Evolutionary conservation across 1,140 invertebrate species (phyloP), one percentile per base, ranked within the genome.

Genomic region (Nasonia longicornis): DNA sequence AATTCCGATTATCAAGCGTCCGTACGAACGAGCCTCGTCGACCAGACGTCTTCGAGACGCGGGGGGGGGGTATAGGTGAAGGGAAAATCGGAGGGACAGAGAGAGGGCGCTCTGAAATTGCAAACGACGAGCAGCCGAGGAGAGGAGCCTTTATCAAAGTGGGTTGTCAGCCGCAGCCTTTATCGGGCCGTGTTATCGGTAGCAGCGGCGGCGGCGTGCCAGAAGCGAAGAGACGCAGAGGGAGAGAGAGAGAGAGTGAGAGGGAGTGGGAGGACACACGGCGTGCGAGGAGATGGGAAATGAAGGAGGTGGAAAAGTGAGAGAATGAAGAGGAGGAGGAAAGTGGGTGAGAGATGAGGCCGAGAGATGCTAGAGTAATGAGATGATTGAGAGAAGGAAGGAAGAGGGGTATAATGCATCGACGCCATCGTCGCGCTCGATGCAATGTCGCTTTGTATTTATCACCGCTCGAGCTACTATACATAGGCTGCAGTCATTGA

Each of bases 151-250:
- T 87, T 89, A 87, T 89, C 88, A 85, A 87, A 89, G 87, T 86
- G 83, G 86, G 84, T 88, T 89, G 89, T 89, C 89, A 89, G 84
- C 80, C 83, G 83, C 89, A 88, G 88, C 85, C 84, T 87, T 88
- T 89, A 88, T 88, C 88, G 83, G 80, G 8, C 77, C 79, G 81
- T 58, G 86, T 86, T 87, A 88, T 87, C 86, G 83, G 80, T 77
- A 73, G 71, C 11, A 80, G 73, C 84, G 79, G 78, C 76, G 81
- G 81, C 76, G 81, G 81, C 69, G 70, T 75, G 63, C 75, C 12
- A 16, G 79, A 66, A 45, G 35, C 73, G 42, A 42, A 3, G 42
- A 35, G 71, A 48, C 2, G 1, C 71, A 8, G 22, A 45, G 64
- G 3, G 52, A 3, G 76, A 42, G 63, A 73, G 70, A 63, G 45